Evolutionary conservation across 2,888 invertebrate species (phyloP).

Genomic region (Biston stratarius): DNA sequence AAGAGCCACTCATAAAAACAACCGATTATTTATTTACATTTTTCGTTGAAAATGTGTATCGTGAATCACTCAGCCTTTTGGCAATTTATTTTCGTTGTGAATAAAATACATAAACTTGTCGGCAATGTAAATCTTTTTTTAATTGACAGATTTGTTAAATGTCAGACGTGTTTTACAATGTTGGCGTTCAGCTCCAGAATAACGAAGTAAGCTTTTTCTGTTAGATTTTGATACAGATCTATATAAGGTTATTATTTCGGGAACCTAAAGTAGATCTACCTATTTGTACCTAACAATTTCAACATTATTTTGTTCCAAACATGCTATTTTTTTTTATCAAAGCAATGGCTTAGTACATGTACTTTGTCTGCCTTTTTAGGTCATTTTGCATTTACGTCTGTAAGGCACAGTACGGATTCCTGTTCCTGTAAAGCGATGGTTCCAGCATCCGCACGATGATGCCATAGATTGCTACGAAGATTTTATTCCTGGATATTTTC

Average conservation of each 20-base stretch:
- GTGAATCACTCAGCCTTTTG: slow-evolving; percentile 36
- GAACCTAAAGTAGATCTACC: neutral
- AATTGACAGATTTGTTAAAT: slow-evolving; percentile 43
- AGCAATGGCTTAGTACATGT: too few relatives aligned
- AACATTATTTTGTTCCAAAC: too few relatives aligned
- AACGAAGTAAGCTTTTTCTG: neutral
- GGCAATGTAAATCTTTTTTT: slow-evolving; percentile 36
- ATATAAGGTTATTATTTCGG: neutral
- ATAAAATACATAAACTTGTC: slow-evolving; percentile 25
- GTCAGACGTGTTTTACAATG: slow-evolving; percentile 29
- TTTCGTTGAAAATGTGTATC: slow-evolving; percentile 23
- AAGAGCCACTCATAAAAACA: slow-evolving; percentile 18
- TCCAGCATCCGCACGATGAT: too few relatives aligned
- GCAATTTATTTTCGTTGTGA: slow-evolving; percentile 33
- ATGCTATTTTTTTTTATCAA: too few relatives aligned
- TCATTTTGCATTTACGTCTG: too few relatives aligned
- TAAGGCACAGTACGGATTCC: too few relatives aligned
- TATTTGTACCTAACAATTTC: neutral
- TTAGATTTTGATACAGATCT: neutral
- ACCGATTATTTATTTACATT: slow-evolving; percentile 37
- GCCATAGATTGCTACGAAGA: too few relatives aligned
- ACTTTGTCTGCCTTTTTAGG: too few relatives aligned
- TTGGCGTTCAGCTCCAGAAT: neutral
- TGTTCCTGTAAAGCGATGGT: too few relatives aligned
- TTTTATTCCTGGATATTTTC: too few relatives aligned